Percentiles rank a stretch among this genome's conserved stretches.
phyloP scores from a whole-genome alignment of 2,113 vertebrate genomes.

The Odocoileus virginianus region DNA sequence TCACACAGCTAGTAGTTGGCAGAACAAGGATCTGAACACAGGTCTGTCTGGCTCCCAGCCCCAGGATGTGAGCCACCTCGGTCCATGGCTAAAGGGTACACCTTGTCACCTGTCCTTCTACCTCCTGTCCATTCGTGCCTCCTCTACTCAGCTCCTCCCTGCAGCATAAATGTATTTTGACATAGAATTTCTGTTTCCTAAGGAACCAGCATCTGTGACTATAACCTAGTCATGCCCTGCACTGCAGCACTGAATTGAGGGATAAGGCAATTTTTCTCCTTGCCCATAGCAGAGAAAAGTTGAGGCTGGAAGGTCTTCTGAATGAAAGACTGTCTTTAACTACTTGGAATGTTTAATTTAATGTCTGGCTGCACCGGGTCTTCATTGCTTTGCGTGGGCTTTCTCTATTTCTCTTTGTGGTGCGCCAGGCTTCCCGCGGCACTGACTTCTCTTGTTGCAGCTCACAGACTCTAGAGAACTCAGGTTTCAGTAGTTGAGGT shows the following conservation, averaged over 20 bases:
- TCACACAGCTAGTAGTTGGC: not conserved
- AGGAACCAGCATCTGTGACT: not conserved
- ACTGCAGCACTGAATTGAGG: not conserved
- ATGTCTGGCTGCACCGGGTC: not conserved
- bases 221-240: fast-evolving
- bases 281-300: not conserved
- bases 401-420: not conserved
- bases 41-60: not conserved
- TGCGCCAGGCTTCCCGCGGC: not conserved
- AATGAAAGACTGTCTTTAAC: not conserved
- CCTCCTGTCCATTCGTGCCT: too few relatives aligned
- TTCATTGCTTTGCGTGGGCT: not conserved
- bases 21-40: not conserved
- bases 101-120: not conserved
- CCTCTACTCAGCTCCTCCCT: not conserved
- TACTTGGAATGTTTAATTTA: not conserved
- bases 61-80: fast-evolving
- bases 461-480: not conserved
- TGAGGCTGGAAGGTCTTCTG: not conserved
- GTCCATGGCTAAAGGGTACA: fast-evolving
- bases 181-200: not conserved
- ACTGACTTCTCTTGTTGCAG: not conserved
- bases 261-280: not conserved
- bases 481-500: not conserved
- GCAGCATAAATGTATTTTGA: not conserved